Evolutionary conservation across 2,797 vertebrate genomes (phyloP).

Genomic region (Liasis olivaceus): DNA sequence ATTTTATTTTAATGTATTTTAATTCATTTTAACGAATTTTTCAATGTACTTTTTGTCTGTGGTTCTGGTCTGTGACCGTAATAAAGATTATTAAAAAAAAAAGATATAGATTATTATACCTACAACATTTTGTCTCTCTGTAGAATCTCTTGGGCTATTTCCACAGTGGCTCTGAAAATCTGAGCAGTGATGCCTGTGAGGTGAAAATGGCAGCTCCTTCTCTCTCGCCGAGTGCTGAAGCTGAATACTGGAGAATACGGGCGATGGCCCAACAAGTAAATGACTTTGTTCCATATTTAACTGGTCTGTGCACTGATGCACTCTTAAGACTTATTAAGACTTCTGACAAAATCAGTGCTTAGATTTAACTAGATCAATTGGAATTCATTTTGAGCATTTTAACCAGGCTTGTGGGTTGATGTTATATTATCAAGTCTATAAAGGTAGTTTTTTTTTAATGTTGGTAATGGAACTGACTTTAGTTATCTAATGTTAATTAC

Average conservation of each 20-base stretch:
- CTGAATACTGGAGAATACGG: slow-evolving; percentile 95
- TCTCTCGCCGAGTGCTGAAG: slow-evolving; percentile 89
- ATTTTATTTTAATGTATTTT: too few species aligned
- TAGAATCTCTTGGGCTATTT: slow-evolving; percentile 96
- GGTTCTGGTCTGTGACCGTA: too few species aligned
- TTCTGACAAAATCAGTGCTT: not conserved
- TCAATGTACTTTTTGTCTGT: too few species aligned
- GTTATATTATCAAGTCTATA: not conserved
- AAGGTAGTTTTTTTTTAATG: not conserved
- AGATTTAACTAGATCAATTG: not conserved
- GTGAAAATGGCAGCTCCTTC: slow-evolving; percentile 95
- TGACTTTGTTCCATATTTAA: not conserved
- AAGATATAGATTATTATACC: not conserved
- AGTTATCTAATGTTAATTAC: not conserved
- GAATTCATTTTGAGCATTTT: not conserved
- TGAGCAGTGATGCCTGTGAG: slow-evolving; percentile 93
- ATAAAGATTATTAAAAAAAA: too few species aligned
- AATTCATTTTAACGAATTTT: too few species aligned
- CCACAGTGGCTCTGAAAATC: slow-evolving; percentile 91
- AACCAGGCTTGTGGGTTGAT: not conserved
- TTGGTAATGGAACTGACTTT: not conserved
- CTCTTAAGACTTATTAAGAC: not conserved
- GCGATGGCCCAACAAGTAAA: slow-evolving; percentile 97
- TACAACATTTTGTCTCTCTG: slow-evolving; percentile 50
- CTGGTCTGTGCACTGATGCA: too few species aligned